Evolutionary conservation across 92 coral and sea anemone species (phyloP).

Genomic region (Umimayanthus kanabou): DNA sequence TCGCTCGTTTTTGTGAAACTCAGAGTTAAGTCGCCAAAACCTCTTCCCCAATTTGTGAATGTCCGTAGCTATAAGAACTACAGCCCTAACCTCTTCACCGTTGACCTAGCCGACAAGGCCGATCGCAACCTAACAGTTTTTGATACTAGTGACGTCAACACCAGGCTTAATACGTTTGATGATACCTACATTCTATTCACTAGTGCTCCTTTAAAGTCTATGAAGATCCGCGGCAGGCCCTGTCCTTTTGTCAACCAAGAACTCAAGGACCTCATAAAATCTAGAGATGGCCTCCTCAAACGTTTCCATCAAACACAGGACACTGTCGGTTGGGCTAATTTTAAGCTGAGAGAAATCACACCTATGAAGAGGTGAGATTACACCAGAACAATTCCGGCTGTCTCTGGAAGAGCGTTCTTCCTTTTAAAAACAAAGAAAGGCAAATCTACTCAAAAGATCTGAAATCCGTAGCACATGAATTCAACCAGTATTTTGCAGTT

Average conservation of each 20-base stretch:
- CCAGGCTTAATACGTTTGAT: conserved; percentile 45
- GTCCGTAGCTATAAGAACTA: conserved; percentile 46
- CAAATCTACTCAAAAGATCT: neutral
- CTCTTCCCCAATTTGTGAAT: neutral
- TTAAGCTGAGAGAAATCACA: neutral
- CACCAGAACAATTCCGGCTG: neutral
- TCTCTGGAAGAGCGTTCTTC: conserved; percentile 21
- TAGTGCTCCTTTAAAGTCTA: conserved; percentile 53
- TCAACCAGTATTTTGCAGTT: conserved; percentile 4
- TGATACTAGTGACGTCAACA: conserved; percentile 36
- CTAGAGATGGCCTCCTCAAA: conserved; percentile 45
- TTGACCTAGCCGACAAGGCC: conserved; percentile 48
- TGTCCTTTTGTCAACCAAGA: conserved; percentile 61
- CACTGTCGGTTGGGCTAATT: conserved; percentile 25
- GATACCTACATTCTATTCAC: conserved; percentile 45
- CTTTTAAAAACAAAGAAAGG: conserved; percentile 11
- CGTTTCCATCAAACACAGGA: conserved; percentile 52
- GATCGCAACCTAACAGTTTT: conserved; percentile 21
- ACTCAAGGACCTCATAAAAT: conserved; percentile 55
- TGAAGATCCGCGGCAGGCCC: conserved; percentile 54
- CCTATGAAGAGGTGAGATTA: neutral
- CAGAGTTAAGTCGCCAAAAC: neutral
- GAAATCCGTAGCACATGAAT: conserved; percentile 12
- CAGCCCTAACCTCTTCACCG: conserved; percentile 25
- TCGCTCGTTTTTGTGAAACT: neutral